Evolutionary conservation across 1,140 invertebrate species (phyloP), one percentile per base, ranked within the genome.

Genomic region (Gyrodactylus bullatarudis): DNA sequence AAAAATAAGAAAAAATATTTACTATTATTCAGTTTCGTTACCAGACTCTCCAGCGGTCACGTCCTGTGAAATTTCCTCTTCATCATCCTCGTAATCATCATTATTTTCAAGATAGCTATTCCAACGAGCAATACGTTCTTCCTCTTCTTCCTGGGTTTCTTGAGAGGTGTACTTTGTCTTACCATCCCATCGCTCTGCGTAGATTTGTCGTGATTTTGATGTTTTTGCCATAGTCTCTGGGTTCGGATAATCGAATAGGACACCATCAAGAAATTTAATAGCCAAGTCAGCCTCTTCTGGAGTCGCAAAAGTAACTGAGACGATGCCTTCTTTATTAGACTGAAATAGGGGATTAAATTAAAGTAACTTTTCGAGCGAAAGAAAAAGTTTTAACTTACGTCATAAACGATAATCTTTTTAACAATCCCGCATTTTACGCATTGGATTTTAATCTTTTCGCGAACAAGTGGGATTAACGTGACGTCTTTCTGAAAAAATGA

Each of bases 391-490:
- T n/a, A 16, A 85, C 87, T 87, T 81, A 89, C 87, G 83, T 98
- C 93, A 82, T 88, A 92, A 26, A 98, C 85, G 0, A 87, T 84
- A 34, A 98, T 87, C 83, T 91, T 95, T 75, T 86, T 87, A 0
- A 97, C 89, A 74, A 87, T 86, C 0, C 94, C 94, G 82, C 87
- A 91, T 81, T 95, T 96, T 19, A 82, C 77, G 79, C 88, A 91
- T 79, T 95, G 89, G 71, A 88, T 86, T 74, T 89, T 83, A 71
- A 98, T 81, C 78, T 91, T 88, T 77, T 95, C 90, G 8, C n/a
- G 8, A n/a, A 54, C n/a, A 54, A 16, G 8, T 70, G 95, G 81
- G 72, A 97, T 87, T 23, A 91, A 80, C 22, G 86, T 84, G 0
- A 92, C 88, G 76, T 94, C 87, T 74, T 85, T 85, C 81, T 83